Evolutionary conservation across 2,888 invertebrate genomes (phyloP).

Genomic region (Scaptomyza flava): DNA sequence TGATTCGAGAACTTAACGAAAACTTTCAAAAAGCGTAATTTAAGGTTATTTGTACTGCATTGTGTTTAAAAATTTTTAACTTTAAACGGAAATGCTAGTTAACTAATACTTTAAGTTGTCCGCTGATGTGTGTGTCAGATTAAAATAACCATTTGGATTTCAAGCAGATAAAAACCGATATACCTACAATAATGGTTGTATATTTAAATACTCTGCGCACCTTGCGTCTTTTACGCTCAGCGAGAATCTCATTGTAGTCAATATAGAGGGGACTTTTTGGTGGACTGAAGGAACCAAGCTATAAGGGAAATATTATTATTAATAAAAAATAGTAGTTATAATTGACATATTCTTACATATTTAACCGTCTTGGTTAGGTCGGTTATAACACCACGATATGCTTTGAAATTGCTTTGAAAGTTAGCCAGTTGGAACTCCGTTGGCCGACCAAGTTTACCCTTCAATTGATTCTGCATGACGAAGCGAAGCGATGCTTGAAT

Average conservation of each 20-base stretch:
- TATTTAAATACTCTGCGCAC: constrained; percentile 79
- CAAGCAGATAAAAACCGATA: constrained; percentile 80
- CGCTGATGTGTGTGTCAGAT: background rate
- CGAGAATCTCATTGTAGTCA: constrained; percentile 79
- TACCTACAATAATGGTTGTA: constrained; percentile 78
- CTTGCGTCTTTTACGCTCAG: constrained; percentile 75
- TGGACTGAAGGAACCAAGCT: constrained; percentile 82
- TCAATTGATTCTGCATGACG: constrained; percentile 61
- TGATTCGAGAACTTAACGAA: constrained; percentile 44
- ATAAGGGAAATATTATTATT: background rate
- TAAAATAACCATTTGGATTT: constrained; percentile 77
- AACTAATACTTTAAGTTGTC: constrained; percentile 25
- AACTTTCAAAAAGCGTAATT: constrained; percentile 28
- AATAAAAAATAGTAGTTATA: background rate
- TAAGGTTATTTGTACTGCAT: constrained; percentile 45
- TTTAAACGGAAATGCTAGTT: constrained; percentile 29
- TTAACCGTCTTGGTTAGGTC: constrained; percentile 78
- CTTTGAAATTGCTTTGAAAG: constrained; percentile 62
- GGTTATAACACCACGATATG: constrained; percentile 70
- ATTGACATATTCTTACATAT: constrained; percentile 73
- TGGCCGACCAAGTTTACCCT: constrained; percentile 66
- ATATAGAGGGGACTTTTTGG: constrained; percentile 79
- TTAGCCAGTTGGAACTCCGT: constrained; percentile 47
- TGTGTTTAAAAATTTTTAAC: constrained; percentile 3
- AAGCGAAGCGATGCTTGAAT: constrained; percentile 79